Percentiles rank a stretch among this genome's conserved stretches.
Conservation (phyloP, 2,797 vertebrate genomes). For the Chrysolophus pictus region DNA sequence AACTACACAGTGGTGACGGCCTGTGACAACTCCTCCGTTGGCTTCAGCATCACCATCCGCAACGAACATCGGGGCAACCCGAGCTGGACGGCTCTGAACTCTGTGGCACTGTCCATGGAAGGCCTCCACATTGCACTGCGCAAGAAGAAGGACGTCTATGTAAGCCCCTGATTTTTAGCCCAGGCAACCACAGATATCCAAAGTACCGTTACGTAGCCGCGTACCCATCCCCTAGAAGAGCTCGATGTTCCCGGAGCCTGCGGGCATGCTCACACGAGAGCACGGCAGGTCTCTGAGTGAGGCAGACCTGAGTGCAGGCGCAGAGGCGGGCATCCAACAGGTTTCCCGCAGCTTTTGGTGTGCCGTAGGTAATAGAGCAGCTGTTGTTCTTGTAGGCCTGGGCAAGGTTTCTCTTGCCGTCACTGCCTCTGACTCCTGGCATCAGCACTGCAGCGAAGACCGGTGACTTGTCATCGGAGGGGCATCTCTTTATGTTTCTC, state of each 20-base stretch:
- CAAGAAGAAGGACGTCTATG: slow-evolving; percentile 79
- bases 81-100: slow-evolving; percentile 80
- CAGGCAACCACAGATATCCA: no score
- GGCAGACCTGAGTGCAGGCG: rapidly evolving
- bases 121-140: slow-evolving; percentile 69
- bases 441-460: no score
- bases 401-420: no score
- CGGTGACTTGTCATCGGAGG: no score
- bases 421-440: no score
- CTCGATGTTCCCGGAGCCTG: neutral
- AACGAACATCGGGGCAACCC: slow-evolving; percentile 80
- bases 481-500: no score
- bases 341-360: neutral
- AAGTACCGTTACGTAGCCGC: neutral
- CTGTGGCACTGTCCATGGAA: slow-evolving; percentile 73
- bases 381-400: neutral
- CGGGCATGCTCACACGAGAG: neutral
- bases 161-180: no score
- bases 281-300: rapidly evolving
- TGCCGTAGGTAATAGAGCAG: rapidly evolving
- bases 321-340: neutral
- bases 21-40: slow-evolving; percentile 14
- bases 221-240: neutral
- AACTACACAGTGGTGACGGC: slow-evolving; percentile 81
- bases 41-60: slow-evolving; percentile 76